Conservation (phyloP, 2,888 invertebrate species). For the Bellardia bayeri region DNA sequence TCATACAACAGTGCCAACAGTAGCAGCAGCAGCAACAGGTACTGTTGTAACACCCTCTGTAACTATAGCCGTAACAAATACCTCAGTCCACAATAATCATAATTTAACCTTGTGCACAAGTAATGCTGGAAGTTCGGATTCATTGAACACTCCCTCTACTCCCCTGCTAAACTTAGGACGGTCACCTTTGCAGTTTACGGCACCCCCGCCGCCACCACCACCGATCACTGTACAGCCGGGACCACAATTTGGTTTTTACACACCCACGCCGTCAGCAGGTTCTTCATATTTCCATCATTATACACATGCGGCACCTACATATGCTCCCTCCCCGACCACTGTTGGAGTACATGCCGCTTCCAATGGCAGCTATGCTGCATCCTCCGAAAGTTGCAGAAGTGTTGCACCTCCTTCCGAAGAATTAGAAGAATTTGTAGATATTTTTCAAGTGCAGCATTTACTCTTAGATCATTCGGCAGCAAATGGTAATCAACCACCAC, state of each 20-base stretch:
- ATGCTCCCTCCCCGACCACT: conserved; percentile 53
- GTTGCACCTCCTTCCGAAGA: conserved; percentile 74
- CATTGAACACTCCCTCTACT: conserved; percentile 82
- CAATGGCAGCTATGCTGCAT: conserved; percentile 44
- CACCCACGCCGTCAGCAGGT: conserved; percentile 73
- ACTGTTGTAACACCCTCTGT: conserved; percentile 49
- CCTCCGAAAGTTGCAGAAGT: conserved; percentile 38
- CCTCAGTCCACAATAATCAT: conserved; percentile 56
- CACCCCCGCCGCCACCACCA: conserved; percentile 72
- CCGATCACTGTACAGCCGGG: conserved; percentile 74
- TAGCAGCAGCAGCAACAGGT: conserved; percentile 53
- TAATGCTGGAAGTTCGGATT: conserved; percentile 69
- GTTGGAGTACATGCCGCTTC: conserved; percentile 37
- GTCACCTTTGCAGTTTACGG: conserved; percentile 74
- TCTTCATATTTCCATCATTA: conserved; percentile 76
- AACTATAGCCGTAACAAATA: conserved; percentile 12
- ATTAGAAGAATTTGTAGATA: conserved; percentile 92
- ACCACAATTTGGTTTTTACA: conserved; percentile 76
- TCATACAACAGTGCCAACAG: conserved; percentile 73
- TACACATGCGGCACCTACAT: conserved; percentile 72
- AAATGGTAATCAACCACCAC: conserved; percentile 73
- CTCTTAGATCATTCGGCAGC: conserved; percentile 86
- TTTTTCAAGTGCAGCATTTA: conserved; percentile 91
- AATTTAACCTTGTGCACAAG: conserved; percentile 56
- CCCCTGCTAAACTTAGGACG: conserved; percentile 77